Evolutionary conservation across 2,797 vertebrate species (phyloP).

Genomic region (Tokudaia muenninki): DNA sequence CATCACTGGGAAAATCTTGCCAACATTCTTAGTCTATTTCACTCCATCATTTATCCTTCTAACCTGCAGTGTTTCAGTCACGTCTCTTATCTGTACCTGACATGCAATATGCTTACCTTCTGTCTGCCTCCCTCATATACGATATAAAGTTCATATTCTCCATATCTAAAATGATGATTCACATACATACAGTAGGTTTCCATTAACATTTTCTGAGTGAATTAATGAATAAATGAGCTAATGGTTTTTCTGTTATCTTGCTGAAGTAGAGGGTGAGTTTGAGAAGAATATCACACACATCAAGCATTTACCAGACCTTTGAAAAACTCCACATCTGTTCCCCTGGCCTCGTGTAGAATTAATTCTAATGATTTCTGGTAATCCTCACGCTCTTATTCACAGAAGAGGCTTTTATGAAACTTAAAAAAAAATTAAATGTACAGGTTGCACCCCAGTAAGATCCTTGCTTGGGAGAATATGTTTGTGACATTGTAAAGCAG

Average conservation of each 20-base stretch:
- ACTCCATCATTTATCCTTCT: not conserved
- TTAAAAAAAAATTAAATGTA: not conserved
- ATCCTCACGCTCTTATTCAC: not conserved
- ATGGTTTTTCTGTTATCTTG: not conserved
- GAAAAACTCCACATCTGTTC: constrained; percentile 4
- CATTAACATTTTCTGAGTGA: constrained; percentile 44
- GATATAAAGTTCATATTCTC: not conserved
- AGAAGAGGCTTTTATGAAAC: not conserved
- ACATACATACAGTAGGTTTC: not conserved
- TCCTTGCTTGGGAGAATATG: not conserved
- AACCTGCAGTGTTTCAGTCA: not conserved
- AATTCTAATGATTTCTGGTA: not conserved
- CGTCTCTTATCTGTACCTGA: not conserved
- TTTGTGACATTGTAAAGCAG: not conserved
- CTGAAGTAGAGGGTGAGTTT: not conserved
- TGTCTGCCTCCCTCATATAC: not conserved
- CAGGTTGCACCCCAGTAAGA: not conserved
- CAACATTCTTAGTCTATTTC: not conserved
- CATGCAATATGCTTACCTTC: not conserved
- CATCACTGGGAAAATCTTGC: not conserved
- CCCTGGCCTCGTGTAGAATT: not conserved
- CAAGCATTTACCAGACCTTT: not conserved
- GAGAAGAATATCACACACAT: not conserved
- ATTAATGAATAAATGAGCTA: constrained; percentile 20
- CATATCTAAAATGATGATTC: not conserved